Base-by-base conservation (phyloP, 1,140 invertebrate species). In the Camponotus vicinus region DNA sequence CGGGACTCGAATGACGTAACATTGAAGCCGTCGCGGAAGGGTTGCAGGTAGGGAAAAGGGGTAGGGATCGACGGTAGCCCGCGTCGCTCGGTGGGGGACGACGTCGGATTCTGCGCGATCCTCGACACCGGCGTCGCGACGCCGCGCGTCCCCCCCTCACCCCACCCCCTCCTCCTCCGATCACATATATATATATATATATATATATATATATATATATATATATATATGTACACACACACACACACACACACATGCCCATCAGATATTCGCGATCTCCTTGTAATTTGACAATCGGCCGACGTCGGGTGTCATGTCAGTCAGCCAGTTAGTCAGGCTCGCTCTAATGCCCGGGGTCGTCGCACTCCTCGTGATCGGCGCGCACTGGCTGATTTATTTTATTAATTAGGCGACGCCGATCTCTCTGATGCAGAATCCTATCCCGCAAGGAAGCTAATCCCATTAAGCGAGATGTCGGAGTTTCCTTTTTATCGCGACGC, bases 1-100 rank as follows among this genome's bases (percentile, higher is more conserved):
- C 90, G 91, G 90, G 88, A 92, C 91, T 91, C 92, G 93, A 94
- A 94, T 94, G 93, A 94, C 92, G 89, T 90, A 90, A 90, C 83
- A 70, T 63, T n/a, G 27, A 66, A 45, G 79, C 67, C 64, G 61
- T 59, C 79, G 63, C 88, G 85, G 76, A 88, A 82, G 86, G 87
- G 89, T 90, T 92, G 92, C 86, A 92, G 91, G 78, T 89, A 52
- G 49, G 85, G 57, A 85, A 89, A 92, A 86, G 32, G 90, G 87
- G 88, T 92, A 92, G 91, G 90, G 91, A 80, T 89, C 73, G 73
- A 37, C 76, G 63, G 77, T 37, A 27, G 64, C 13, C 75, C 32
- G 21, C 9, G 21, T 3, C 52, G n/a, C 3, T 8, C 86, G 76
- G 91, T 86, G 91, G 90, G 91, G 77, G 73, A 6, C 55, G 55